Evolutionary conservation across 1,140 invertebrate species (phyloP), one percentile per base, ranked within the genome.

Genomic region (Drosophila miranda): DNA sequence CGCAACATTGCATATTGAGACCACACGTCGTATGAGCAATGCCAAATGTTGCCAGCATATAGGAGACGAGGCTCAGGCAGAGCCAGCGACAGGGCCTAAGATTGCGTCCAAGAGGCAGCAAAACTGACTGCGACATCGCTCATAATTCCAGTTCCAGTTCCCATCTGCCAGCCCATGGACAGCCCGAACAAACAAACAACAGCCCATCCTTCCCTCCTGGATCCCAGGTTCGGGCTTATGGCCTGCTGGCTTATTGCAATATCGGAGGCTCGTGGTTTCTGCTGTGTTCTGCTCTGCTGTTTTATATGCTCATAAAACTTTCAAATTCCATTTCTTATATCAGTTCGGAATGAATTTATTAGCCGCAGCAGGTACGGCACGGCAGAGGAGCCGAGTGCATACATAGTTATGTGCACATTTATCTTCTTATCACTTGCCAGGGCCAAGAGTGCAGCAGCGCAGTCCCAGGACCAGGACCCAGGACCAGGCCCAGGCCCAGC

Each of bases 1-100:
- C 75, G 82, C 82, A 86, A 78, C 82, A 87, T 78, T 86, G 82
- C 83, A 73, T 87, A 87, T 87, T 70, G 82, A 64, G 83, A 78
- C 66, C 82, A 82, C 83, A 87, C 75, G 66, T 77, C 82, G 74
- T 75, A 82, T 86, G 78, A 78, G 62, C 69, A 66, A 87, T 78
- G 82, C 82, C 59, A 75, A 87, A 67, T 71, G 78, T 67, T 75
- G 64, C 74, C 69, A 59, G 43, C 42, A 30, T 9, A 34, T 44
- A 26, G 62, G 21, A 57, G 48, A 44, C 50, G 34, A 51, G 26
- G 14, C 45, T 6, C 19, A 45, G 45, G 42, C 41, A 23, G 16
- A 23, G 62, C 28, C 41, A 44, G 16, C 41, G 19, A 38, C 16
- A 45, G 44, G 30, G 62, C 62, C 64, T 51, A 68, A 68, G 64